Evolutionary conservation across 1,140 invertebrate species (phyloP).

Genomic region (Hesperophylax magnus): DNA sequence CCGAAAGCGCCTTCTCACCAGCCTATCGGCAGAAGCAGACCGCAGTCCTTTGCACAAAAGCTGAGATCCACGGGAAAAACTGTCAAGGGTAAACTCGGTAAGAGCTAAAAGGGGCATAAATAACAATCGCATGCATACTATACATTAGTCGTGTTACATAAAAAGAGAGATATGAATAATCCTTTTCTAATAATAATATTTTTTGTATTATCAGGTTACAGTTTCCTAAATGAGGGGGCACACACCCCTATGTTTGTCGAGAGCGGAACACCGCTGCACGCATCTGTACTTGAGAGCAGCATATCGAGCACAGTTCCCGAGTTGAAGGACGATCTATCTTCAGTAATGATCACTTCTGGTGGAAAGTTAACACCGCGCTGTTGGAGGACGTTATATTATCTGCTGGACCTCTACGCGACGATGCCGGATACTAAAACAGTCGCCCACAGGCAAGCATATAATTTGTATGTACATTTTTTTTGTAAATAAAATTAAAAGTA

Average conservation of each 20-base stretch:
- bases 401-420: slow-evolving; percentile 93
- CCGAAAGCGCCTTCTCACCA: slow-evolving; percentile 71
- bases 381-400: slow-evolving; percentile 95
- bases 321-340: slow-evolving; percentile 51
- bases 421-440: slow-evolving; percentile 96
- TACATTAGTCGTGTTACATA: too few relatives aligned
- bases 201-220: slow-evolving; percentile 69
- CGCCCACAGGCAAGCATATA: slow-evolving; percentile 63
- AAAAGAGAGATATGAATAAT: too few relatives aligned
- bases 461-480: not conserved
- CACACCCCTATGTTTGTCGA: slow-evolving; percentile 79
- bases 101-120: not conserved
- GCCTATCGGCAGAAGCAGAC: slow-evolving; percentile 78
- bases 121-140: too few relatives aligned
- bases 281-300: slow-evolving; percentile 49
- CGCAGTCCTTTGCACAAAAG: slow-evolving; percentile 90
- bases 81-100: slow-evolving; percentile 78
- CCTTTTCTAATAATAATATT: not conserved
- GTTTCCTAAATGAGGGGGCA: slow-evolving; percentile 78
- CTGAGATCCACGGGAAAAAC: slow-evolving; percentile 86
- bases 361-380: slow-evolving; percentile 81
- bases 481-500: slow-evolving; percentile 5
- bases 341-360: slow-evolving; percentile 46
- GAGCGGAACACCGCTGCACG: slow-evolving; percentile 49
- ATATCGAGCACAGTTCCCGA: slow-evolving; percentile 48